A percentile compares a stretch with the other conserved stretches of the same genome.
Conservation (phyloP, 2,888 invertebrate genomes). For the Phytoseiulus persimilis region DNA sequence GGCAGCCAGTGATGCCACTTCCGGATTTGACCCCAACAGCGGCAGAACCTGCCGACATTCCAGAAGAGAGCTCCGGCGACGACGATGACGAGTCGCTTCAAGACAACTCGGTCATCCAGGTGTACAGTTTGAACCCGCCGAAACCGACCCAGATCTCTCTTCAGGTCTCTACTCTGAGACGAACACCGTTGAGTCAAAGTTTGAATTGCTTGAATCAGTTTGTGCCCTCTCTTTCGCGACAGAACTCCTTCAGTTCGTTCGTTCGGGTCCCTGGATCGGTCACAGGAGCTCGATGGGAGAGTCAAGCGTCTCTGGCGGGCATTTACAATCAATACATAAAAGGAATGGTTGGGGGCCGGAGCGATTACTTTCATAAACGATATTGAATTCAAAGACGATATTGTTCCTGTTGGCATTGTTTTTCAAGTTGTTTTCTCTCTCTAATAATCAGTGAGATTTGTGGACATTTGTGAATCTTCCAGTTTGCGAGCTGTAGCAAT, state of each 20-base stretch:
- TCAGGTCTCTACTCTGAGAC: not conserved
- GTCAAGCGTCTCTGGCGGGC: not conserved
- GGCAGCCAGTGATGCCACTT: slow-evolving; percentile 19
- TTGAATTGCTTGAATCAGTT: not conserved
- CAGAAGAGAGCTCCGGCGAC: slow-evolving; percentile 7
- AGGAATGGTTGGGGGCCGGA: not conserved
- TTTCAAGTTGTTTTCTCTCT: not conserved
- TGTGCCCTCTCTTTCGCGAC: not conserved
- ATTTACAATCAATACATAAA: not conserved
- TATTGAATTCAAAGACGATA: not conserved
- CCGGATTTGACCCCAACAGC: not conserved
- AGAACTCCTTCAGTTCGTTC: slow-evolving; percentile 19
- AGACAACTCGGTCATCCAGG: slow-evolving; percentile 27
- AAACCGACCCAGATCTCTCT: not conserved
- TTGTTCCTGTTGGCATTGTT: not conserved
- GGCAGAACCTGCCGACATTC: not conserved
- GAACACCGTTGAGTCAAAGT: not conserved
- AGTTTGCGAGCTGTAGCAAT: not conserved
- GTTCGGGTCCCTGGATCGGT: slow-evolving; percentile 1
- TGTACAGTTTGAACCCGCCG: not conserved
- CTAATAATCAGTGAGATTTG: not conserved
- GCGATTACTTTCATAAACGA: not conserved
- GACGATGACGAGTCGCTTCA: slow-evolving; percentile 31
- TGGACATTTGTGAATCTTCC: not conserved
- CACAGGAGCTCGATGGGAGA: slow-evolving; percentile 21